Base-by-base conservation (phyloP, 2,113 vertebrate genomes). In the Pseudopodoces humilis region DNA sequence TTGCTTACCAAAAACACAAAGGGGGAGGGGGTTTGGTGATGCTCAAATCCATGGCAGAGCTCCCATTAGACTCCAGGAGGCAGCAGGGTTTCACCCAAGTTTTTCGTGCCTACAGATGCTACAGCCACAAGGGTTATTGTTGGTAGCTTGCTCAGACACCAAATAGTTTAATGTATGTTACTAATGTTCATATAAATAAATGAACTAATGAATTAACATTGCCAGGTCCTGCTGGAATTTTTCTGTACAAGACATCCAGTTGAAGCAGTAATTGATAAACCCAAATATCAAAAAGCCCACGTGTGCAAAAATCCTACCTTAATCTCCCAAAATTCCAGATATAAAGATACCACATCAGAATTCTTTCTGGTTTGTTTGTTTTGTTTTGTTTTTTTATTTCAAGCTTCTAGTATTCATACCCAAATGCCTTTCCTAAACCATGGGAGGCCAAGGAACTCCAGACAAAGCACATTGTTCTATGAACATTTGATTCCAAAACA, bases 41-140 rank as follows among this genome's bases (percentile, higher is more conserved):
- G 35, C 43, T 67, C 7, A 15, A 64, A 35, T 68, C 53, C 53
- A 13, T 77, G 90, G 63, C 78, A 91, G 76, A 65, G 71, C 93
- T 94, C 58, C 87, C 50, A 5, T 58, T 83, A 67, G 75, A 89
- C 95, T 97, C 91, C 94, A 92, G 95, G 95, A 96, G 88, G 95
- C 94, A 96, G 95, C 90, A 95, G 63, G 95, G 82, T 67, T 95
- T 96, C 91, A 70, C 63, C 63, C 16, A 69, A 89, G 62, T 31
- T 91, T 90, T 72, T 74, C 59, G 74, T 83, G 47, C 74, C 70
- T 80, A 10, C 82, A 43, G 18, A 52, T 27, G 49, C 75, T 69
- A 12, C 82, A 91, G 70, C 58, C 67, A 58, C 49, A 21, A 90
- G 67, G 24, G 46, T 83, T 30, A 35, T 93, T 65, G 75, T 35